phyloP scores from a whole-genome alignment of 2,113 vertebrate genomes.

The Hemicordylus capensis region DNA sequence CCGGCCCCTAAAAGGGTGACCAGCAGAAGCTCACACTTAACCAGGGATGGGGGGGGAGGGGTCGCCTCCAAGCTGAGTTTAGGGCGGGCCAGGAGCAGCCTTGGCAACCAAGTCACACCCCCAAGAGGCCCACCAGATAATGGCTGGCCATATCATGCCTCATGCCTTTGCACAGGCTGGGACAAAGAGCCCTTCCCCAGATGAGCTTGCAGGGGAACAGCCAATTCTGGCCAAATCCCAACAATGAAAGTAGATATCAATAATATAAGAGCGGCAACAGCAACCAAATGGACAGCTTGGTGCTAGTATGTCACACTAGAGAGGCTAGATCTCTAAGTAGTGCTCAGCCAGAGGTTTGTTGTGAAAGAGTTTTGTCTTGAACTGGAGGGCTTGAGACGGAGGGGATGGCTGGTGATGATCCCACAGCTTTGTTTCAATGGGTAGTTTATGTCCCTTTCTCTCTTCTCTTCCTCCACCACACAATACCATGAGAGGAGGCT shows the following conservation, averaged over 20 bases:
- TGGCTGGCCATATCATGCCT: no score
- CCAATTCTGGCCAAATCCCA: neutral
- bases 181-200: no score
- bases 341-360: neutral
- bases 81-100: no score
- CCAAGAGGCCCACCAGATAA: no score
- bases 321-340: neutral
- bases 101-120: no score
- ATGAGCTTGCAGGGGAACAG: no score
- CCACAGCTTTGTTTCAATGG: neutral
- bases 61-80: no score
- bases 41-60: no score
- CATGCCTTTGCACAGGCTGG: no score
- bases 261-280: neutral
- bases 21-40: no score
- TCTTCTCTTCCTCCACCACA: rapidly evolving
- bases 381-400: no score
- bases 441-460: neutral
- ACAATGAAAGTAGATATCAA: neutral
- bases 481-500: neutral
- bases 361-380: neutral
- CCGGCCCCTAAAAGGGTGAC: no score
- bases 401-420: neutral
- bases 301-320: neutral
- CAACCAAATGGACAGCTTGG: neutral